These are phyloP conservation scores for Ladona fulva DNA, from an alignment of 1,140 invertebrate species.

Conservation along the genomic window DNA sequence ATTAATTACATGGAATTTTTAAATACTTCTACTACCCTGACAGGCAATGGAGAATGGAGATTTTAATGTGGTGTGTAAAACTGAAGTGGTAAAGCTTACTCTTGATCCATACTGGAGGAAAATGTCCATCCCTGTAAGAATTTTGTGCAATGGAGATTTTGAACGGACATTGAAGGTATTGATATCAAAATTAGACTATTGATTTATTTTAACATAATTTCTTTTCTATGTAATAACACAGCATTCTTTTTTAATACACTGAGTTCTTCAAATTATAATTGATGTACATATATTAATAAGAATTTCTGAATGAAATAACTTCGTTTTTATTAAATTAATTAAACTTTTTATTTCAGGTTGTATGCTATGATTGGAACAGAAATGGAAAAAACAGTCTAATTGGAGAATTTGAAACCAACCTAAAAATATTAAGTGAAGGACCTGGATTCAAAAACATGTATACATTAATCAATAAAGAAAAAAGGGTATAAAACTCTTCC, in stretches of 20 bases:
- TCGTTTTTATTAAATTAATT: neutral
- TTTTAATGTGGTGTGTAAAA: conserved; percentile 33
- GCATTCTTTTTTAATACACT: too few species aligned
- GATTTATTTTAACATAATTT: too few species aligned
- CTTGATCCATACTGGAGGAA: conserved; percentile 47
- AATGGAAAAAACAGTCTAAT: conserved; percentile 27
- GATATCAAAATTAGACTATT: neutral
- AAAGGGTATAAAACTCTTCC: conserved; percentile 21
- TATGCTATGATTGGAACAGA: conserved; percentile 31
- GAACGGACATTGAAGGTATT: conserved; percentile 38
- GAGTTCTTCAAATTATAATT: too few species aligned
- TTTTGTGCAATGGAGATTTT: conserved; percentile 49
- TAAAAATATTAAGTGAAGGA: conserved; percentile 24
- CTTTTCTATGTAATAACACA: too few species aligned
- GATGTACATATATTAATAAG: too few species aligned
- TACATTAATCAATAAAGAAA: conserved; percentile 26
- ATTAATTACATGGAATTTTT: too few species aligned
- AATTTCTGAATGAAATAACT: too few species aligned
- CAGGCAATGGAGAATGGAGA: conserved; percentile 32
- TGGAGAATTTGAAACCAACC: conserved; percentile 27
- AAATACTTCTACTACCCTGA: neutral
- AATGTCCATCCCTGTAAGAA: conserved; percentile 40
- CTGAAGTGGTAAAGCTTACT: conserved; percentile 43
- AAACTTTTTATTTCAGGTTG: conserved; percentile 19
- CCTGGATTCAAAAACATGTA: conserved; percentile 21